Conservation (phyloP, 2,113 vertebrate species). For the Phrynosoma blainvillii region DNA sequence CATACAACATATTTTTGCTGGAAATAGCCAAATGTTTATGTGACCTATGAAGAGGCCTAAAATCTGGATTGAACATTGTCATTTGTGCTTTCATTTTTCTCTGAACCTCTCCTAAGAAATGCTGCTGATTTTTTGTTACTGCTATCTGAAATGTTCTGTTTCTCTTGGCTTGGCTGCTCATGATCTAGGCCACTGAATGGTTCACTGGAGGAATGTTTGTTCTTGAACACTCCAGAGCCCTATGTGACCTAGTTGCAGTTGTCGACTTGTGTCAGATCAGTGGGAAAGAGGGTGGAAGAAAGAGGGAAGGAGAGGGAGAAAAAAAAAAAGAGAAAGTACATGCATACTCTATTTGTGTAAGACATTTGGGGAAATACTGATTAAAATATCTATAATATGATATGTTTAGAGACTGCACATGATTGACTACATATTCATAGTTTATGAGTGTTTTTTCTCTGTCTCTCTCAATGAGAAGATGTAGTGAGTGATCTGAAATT, state of each 20-base stretch:
- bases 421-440: background rate
- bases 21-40: background rate
- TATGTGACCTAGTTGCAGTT: conserved; percentile 23
- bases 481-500: background rate
- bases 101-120: background rate
- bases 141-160: conserved; percentile 11
- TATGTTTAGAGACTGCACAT: background rate
- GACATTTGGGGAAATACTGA: background rate
- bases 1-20: background rate
- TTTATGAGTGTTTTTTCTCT: background rate
- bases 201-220: conserved; percentile 24
- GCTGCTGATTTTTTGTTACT: background rate
- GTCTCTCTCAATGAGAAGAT: background rate
- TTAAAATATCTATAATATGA: background rate
- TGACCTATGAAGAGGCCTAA: background rate
- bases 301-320: too few species aligned
- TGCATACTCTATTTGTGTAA: background rate
- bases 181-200: conserved; percentile 16
- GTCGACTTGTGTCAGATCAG: conserved; percentile 8
- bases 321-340: background rate
- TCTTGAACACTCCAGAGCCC: conserved; percentile 20
- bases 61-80: background rate
- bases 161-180: conserved; percentile 20
- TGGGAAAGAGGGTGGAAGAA: background rate
- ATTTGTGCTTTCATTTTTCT: background rate